Evolutionary conservation across 2,888 invertebrate species (phyloP), one percentile per base, ranked within the genome.

Genomic region (Malthinus seriepunctatus): DNA sequence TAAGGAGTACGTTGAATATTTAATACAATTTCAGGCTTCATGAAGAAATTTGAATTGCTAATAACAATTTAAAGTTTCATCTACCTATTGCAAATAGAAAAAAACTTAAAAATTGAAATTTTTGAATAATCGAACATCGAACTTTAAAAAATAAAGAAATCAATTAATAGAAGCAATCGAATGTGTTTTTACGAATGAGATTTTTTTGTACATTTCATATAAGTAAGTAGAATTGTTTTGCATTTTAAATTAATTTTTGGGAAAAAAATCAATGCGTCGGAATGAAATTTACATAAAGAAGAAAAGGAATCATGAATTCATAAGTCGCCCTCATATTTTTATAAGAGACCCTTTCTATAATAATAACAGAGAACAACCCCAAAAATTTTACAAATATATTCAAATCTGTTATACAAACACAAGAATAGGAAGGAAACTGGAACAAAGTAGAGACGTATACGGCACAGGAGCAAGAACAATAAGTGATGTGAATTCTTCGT

Each of bases 391-490:
- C 53, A 53, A 59, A 54, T 54, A 44, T 59, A 60, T 60, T 60
- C 55, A 60, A 60, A 55, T 60, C 35, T 56, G 48, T 44, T 60
- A 51, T 51, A 55, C 51, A 60, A 60, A 60, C 51, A 60, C 54
- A 54, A 60, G 59, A 60, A 60, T 47, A 51, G 56, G 60, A 60
- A 60, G 60, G 60, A 60, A 23, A 60, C 51, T 42, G 51, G 48
- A 56, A 60, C 60, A 56, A 56, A 51, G 51, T 51, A 48, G 52
- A 56, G 45, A 56, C 52, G 60, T 60, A 56, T 51, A 60, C 60
- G 60, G 60, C 52, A 51, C 48, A 60, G 60, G 60, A 60, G 51
- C 52, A 51, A 56, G 56, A 60, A 60, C 60, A 60, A 56, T 60
- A 56, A 60, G 56, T 56, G 60, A 60, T 56, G 59, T 55, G 54